phyloP scores from a whole-genome alignment of 23 tunicate species.

The Ciona savignyi region DNA sequence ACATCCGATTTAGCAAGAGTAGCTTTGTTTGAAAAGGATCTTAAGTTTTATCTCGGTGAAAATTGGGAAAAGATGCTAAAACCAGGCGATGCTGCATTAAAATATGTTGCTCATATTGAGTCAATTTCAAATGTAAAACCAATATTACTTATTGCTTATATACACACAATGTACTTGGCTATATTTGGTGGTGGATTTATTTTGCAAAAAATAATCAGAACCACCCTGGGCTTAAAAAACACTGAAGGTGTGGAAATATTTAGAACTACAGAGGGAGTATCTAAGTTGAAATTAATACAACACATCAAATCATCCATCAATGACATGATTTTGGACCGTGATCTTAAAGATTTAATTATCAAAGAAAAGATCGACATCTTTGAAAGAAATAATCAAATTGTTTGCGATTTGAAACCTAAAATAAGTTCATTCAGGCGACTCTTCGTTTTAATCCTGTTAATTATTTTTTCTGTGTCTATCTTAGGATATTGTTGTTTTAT shows the following conservation, averaged over 20 bases:
- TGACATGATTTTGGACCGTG: constrained; percentile 20
- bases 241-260: constrained; percentile 30
- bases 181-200: constrained; percentile 63
- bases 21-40: constrained; percentile 37
- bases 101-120: constrained; percentile 45
- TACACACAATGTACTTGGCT: constrained; percentile 78
- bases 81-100: constrained; percentile 28
- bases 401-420: constrained; percentile 31
- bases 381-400: constrained; percentile 40
- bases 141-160: constrained; percentile 41
- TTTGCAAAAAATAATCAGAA: constrained; percentile 20
- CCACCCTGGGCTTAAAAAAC: constrained; percentile 37
- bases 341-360: constrained; percentile 40
- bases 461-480: too few relatives aligned
- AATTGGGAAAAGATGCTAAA: constrained; percentile 21
- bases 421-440: constrained; percentile 26
- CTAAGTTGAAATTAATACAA: constrained; percentile 26
- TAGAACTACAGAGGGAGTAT: constrained; percentile 10
- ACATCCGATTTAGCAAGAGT: constrained; percentile 18
- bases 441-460: background rate
- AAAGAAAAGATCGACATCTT: constrained; percentile 64
- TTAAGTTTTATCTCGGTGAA: constrained; percentile 29
- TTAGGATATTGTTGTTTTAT: background rate
- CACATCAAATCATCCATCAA: constrained; percentile 54
- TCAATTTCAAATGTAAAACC: constrained; percentile 28